A percentile compares a stretch with the other conserved stretches of the same genome.
Conservation (phyloP, 2,797 vertebrate species). For the Crenichthys baileyi region DNA sequence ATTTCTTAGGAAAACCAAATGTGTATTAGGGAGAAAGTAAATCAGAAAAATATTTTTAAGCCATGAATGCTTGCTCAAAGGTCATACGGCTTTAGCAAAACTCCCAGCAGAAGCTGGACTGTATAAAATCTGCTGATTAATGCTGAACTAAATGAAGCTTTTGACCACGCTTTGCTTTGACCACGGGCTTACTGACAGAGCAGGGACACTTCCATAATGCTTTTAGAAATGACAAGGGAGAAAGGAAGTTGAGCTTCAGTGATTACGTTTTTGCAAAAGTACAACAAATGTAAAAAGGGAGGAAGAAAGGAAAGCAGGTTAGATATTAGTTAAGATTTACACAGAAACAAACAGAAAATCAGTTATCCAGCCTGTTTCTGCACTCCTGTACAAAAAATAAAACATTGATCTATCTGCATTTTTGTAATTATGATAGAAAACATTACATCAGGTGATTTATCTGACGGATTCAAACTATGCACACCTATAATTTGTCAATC, state of each 20-base stretch:
- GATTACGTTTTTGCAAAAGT: slow-evolving; percentile 36
- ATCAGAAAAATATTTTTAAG: slow-evolving; percentile 36
- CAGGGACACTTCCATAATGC: slow-evolving; percentile 27
- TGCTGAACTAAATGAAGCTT: slow-evolving; percentile 35
- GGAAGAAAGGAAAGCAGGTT: neutral
- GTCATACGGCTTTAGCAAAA: slow-evolving; percentile 20
- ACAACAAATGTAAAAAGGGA: neutral
- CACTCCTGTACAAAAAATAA: neutral
- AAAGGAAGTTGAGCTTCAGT: slow-evolving; percentile 33
- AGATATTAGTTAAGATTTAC: neutral
- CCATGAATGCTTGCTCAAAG: slow-evolving; percentile 23
- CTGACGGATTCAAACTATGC: neutral
- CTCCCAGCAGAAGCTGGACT: slow-evolving; percentile 2
- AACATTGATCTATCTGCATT: neutral
- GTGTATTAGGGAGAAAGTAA: slow-evolving; percentile 18
- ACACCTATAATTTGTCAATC: neutral
- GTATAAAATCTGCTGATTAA: slow-evolving; percentile 22
- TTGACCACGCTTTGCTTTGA: slow-evolving; percentile 28
- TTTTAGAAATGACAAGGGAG: slow-evolving; percentile 38
- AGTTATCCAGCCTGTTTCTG: neutral
- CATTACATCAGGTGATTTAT: neutral
- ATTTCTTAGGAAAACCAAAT: slow-evolving; percentile 21
- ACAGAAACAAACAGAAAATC: neutral
- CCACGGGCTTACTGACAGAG: slow-evolving; percentile 43
- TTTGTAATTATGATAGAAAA: neutral